Base-by-base conservation (phyloP, 2,113 vertebrate genomes). In the Anthoscopus minutus region DNA sequence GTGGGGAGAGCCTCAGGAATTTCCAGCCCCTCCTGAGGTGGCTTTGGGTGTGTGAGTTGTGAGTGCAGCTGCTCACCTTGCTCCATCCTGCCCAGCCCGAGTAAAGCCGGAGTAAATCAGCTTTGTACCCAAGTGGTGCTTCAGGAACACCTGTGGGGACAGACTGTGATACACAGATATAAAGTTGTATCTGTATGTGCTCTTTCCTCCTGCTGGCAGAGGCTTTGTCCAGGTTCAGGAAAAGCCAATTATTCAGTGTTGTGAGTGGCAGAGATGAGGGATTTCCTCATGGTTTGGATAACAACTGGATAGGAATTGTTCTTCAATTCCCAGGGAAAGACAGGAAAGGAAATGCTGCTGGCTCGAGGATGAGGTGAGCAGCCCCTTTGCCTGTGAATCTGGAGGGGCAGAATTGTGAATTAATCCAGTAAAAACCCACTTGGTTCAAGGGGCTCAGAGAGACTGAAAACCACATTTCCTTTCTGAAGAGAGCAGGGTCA, bases 191-290 rank as follows among this genome's bases (percentile, higher is more conserved):
- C n/a, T n/a, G n/a, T n/a, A 27, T 28, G 25, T 3, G 13, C 27
- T 62, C 50, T 28, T 20, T n/a, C 33, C 33, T 62, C 33, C 33
- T 62, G 14, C 1, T 2, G 4, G 27, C 37, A 7, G 11, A 50
- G n/a, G 13, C 23, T 18, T 35, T 23, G 64, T 9, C 20, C 5
- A n/a, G 37, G 23, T 47, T 47, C 44, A 31, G 38, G 69, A 42
- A 38, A 69, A 48, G 12, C n/a, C 5, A 10, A 10, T 31, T 17
- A 15, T 0, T 24, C 6, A 1, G 1, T 7, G 37, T 3, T 33
- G 7, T 2, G 15, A 58, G 9, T 15, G 17, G 28, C 44, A 51
- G 44, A 40, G 51, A n/a, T 19, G 28, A n/a, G 12, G 42, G 57
- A 14, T 24, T 53, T 58, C 27, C 61, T 69, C 33, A 0, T 7